A percentile compares a stretch with the other conserved stretches of the same genome.
These are phyloP conservation scores for Eucera pruinosa DNA, from an alignment of 2,888 invertebrate species.

Conservation along the genomic window DNA sequence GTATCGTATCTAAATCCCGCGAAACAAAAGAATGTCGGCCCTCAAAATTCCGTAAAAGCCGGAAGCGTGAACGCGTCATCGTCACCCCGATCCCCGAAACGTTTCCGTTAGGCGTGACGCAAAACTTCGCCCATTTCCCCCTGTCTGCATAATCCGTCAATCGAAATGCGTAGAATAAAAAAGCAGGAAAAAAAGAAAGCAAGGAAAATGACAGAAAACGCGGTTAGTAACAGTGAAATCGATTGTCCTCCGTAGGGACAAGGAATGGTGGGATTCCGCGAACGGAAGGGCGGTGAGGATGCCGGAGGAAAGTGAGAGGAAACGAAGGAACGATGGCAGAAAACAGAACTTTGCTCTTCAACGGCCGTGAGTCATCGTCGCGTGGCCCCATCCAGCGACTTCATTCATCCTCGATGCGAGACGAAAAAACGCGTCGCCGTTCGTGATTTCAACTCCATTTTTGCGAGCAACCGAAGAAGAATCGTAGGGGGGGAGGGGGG, in stretches of 20 bases:
- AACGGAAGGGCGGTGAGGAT: slow-evolving; percentile 50
- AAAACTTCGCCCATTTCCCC: too few species aligned
- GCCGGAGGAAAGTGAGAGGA: slow-evolving; percentile 50
- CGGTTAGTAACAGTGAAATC: slow-evolving; percentile 12
- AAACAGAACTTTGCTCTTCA: slow-evolving; percentile 41
- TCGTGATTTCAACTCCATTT: slow-evolving; percentile 5
- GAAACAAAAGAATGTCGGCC: not conserved
- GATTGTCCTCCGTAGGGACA: slow-evolving; percentile 38
- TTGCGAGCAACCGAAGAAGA: not conserved
- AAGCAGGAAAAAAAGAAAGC: not conserved
- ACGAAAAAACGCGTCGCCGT: slow-evolving; percentile 13
- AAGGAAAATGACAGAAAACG: not conserved
- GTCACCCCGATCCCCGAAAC: slow-evolving; percentile 1
- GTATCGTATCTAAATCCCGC: too few species aligned
- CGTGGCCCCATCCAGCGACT: slow-evolving; percentile 69
- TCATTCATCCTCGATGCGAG: slow-evolving; percentile 37
- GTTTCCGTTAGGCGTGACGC: slow-evolving; percentile 1
- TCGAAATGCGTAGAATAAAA: not conserved
- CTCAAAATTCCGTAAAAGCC: not conserved
- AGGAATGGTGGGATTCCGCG: slow-evolving; percentile 44
- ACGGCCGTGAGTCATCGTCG: slow-evolving; percentile 49
- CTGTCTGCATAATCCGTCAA: not conserved
- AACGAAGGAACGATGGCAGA: slow-evolving; percentile 55
- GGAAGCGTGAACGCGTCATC: slow-evolving; percentile 14
- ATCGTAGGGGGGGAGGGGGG: not conserved